A percentile compares a stretch with the other conserved stretches of the same genome.
Conservation (phyloP, 2,888 invertebrate genomes). For the Amiota communis region DNA sequence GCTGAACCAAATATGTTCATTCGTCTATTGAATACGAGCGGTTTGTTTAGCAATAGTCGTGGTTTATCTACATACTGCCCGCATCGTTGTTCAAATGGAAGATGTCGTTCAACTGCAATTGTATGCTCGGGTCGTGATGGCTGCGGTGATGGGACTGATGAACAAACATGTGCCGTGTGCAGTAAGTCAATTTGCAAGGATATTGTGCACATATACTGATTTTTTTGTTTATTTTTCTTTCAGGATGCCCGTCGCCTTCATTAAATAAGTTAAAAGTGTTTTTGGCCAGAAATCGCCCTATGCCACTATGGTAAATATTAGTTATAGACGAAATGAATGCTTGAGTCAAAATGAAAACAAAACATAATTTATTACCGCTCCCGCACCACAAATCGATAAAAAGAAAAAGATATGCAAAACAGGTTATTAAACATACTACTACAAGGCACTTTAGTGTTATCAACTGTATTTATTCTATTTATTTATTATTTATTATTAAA, state of each 20-base stretch:
- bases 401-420: constrained; percentile 24
- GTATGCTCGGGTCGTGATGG: constrained; percentile 92
- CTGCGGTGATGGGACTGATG: constrained; percentile 92
- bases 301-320: constrained; percentile 68
- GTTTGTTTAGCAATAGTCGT: constrained; percentile 55
- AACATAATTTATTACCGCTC: background rate
- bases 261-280: constrained; percentile 56
- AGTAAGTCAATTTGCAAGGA: constrained; percentile 81
- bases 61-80: constrained; percentile 77
- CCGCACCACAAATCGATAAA: background rate
- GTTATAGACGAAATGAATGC: background rate
- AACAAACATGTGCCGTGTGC: constrained; percentile 87
- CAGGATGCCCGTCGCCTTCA: constrained; percentile 76
- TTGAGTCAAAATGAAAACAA: background rate
- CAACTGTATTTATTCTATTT: constrained; percentile 64
- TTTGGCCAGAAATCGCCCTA: constrained; percentile 65
- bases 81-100: constrained; percentile 87
- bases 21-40: constrained; percentile 67
- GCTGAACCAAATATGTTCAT: constrained; percentile 72
- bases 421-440: constrained; percentile 32
- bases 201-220: background rate
- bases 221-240: constrained; percentile 52
- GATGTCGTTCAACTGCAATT: constrained; percentile 91
- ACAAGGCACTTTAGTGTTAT: constrained; percentile 47
- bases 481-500: constrained; percentile 40